Evolutionary conservation across 30 jellyfish, hydroid and myxozoan genomes (phyloP), one percentile per base, ranked within the genome.

Genomic region (Euphysa ruthae): DNA sequence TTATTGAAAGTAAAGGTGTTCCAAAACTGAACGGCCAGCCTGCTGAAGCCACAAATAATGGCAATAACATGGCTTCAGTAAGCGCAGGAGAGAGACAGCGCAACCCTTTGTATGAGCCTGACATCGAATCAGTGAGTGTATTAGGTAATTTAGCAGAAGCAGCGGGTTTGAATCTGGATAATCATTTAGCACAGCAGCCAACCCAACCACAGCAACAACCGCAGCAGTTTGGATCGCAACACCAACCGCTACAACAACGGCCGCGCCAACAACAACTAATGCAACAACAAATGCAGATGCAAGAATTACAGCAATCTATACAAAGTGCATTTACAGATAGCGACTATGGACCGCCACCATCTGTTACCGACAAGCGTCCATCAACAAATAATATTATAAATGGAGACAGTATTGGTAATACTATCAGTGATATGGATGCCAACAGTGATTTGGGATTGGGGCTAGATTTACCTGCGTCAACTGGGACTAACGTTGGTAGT

Each of bases 121-220:
- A 43, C 24, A 68, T 68, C 46, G 80, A 68, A 52, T 68, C 80
- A 2, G 71, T 68, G 54, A 68, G 80, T 50, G 80, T 68, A 12
- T 51, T 68, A 2, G 80, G 80, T 24, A 68, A 68, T 50, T 35
- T 63, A 14, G 77, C 77, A 15, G 58, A 42, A 3, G 66, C 58
- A 13, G 60, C 18, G 18, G 60, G 23, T 8, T 2, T 46, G 23
- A n/a, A 25, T 5, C 3, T 10, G 2, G 60, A 46, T 4, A 46
- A 46, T 46, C 60, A n/a, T 46, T 46, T 46, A 10, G 23, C 18
- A 10, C 60, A 46, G 8, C 35, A 4, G 4, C 16, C 21, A 56
- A 27, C 30, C 30, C 43, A 27, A 4, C 69, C 21, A 6, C 60
- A 46, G 23, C 4, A n/a, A 29, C 7, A 46, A 29, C 18, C 7